Evolutionary conservation across 2,797 vertebrate species (phyloP).

Genomic region (Chromis chromis): DNA sequence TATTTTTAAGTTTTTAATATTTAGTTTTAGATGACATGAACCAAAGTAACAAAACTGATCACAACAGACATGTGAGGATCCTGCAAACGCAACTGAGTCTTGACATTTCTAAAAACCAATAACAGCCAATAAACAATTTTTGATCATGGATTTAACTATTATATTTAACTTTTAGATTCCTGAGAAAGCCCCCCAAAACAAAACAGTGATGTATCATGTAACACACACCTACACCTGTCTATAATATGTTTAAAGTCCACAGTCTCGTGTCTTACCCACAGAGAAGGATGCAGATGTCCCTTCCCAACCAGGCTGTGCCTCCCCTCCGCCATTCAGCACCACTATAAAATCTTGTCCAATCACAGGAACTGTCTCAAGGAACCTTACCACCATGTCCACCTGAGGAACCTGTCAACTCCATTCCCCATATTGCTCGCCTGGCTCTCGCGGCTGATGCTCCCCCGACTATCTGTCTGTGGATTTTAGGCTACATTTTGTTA

Average conservation of each 20-base stretch:
- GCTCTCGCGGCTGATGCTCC: neutral
- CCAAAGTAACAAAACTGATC: neutral
- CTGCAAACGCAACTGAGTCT: neutral
- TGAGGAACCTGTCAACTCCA: conserved; percentile 43
- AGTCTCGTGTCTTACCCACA: conserved; percentile 83
- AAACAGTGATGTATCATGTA: neutral
- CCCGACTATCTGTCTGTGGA: conserved; percentile 4
- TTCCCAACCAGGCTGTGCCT: conserved; percentile 58
- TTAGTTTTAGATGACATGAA: too few species aligned
- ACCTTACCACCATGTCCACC: conserved; percentile 46
- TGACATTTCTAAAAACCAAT: neutral
- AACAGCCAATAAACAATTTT: neutral
- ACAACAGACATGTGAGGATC: neutral
- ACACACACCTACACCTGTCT: neutral
- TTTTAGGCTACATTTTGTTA: conserved; percentile 47
- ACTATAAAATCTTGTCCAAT: conserved; percentile 28
- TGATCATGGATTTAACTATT: neutral
- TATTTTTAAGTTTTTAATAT: neutral
- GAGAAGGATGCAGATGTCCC: conserved; percentile 73
- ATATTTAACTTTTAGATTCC: neutral
- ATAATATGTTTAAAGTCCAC: neutral
- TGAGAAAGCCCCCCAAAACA: neutral
- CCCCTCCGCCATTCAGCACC: conserved; percentile 73
- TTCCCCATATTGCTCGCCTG: conserved; percentile 39
- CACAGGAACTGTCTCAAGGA: conserved; percentile 22